Conservation (phyloP, 64 coral and sea anemone species). For the Exaiptasia diaphana region DNA sequence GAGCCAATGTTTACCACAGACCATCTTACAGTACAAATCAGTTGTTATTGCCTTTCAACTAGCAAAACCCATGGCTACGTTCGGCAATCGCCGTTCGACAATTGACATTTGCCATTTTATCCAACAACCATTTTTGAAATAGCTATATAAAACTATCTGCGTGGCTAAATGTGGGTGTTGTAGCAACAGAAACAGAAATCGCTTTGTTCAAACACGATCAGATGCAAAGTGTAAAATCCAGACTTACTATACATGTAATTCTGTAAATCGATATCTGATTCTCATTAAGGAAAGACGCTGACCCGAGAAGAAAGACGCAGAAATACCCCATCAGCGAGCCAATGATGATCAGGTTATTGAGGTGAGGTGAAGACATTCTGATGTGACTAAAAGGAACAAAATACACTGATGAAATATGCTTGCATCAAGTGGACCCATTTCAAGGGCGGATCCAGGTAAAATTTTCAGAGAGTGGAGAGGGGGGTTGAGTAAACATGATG, state of each 20-base stretch:
- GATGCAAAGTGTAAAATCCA: too few species aligned
- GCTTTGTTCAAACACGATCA: too few species aligned
- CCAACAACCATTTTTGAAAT: too few species aligned
- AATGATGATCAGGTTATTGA: constrained; percentile 62
- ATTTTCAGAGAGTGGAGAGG: background rate
- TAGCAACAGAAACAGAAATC: too few species aligned
- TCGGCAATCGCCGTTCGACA: too few species aligned
- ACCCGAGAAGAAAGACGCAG: constrained; percentile 58
- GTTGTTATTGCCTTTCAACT: too few species aligned
- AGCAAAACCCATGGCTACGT: too few species aligned
- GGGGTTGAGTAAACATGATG: background rate
- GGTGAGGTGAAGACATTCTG: constrained; percentile 41
- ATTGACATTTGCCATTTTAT: too few species aligned
- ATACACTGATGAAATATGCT: background rate
- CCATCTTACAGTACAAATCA: too few species aligned
- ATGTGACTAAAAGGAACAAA: constrained; percentile 18
- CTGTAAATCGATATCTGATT: constrained; percentile 3
- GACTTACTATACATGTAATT: constrained; percentile 38
- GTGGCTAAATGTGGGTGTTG: too few species aligned
- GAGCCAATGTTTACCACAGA: too few species aligned
- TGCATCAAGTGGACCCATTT: background rate
- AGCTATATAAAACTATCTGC: too few species aligned
- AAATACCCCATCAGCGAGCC: constrained; percentile 45
- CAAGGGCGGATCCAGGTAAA: background rate
- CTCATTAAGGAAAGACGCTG: constrained; percentile 47